A percentile compares a stretch with the other conserved stretches of the same genome.
Conservation (phyloP, 2,797 vertebrate species). For the Acipenser transmontanus region DNA sequence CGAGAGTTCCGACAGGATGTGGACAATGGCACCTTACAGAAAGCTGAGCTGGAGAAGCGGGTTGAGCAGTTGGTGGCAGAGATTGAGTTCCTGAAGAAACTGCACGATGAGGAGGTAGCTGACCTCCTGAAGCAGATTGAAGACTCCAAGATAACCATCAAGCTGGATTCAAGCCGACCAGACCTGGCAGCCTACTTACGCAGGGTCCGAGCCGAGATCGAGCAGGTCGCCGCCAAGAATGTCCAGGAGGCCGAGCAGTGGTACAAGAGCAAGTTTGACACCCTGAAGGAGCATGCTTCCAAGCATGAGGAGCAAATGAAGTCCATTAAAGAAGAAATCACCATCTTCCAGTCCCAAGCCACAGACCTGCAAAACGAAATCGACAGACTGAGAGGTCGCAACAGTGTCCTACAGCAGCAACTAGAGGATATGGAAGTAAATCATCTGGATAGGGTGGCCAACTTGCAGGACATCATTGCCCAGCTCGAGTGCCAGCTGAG, state of each 20-base stretch:
- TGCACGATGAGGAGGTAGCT: conserved; percentile 60
- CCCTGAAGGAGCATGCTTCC: conserved; percentile 59
- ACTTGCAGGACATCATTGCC: conserved; percentile 51
- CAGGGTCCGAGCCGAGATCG: conserved; percentile 60
- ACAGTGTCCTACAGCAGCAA: conserved; percentile 61
- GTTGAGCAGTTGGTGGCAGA: conserved; percentile 60
- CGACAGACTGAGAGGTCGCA: conserved; percentile 56
- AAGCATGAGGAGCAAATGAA: conserved; percentile 64
- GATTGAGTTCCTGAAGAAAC: conserved; percentile 67
- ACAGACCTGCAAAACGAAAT: conserved; percentile 70
- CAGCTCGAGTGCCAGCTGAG: conserved; percentile 68
- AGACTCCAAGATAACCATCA: conserved; percentile 54
- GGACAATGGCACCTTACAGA: conserved; percentile 67
- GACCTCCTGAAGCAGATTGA: conserved; percentile 68
- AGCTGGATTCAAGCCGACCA: conserved; percentile 55
- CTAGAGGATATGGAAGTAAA: conserved; percentile 66
- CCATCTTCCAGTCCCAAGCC: conserved; percentile 55
- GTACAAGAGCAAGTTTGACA: conserved; percentile 74
- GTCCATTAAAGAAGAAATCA: conserved; percentile 67
- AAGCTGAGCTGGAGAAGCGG: conserved; percentile 60
- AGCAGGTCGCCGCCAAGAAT: conserved; percentile 60
- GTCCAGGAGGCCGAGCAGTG: conserved; percentile 74
- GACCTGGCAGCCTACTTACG: conserved; percentile 60
- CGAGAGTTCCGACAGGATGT: conserved; percentile 71
- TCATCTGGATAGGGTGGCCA: conserved; percentile 58